These are phyloP conservation scores for Cherax quadricarinatus DNA, from an alignment of 1,140 invertebrate species.

Conservation along the genomic window DNA sequence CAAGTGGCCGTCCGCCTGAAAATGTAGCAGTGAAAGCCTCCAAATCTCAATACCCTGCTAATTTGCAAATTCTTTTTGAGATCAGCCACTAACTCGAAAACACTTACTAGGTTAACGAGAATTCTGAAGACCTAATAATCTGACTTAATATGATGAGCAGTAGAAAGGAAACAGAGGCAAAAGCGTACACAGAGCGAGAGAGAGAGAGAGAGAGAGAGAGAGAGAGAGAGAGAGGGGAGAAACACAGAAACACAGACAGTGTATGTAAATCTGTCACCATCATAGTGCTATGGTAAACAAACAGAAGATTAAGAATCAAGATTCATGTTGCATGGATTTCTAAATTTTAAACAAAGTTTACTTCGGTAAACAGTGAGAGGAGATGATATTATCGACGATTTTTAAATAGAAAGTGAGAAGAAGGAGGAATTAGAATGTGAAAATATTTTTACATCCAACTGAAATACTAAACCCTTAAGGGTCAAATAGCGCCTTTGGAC, in stretches of 20 bases:
- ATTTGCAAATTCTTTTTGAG: constrained; percentile 2
- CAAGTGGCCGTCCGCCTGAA: not conserved
- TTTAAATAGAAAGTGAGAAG: too few relatives aligned
- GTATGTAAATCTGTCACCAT: too few relatives aligned
- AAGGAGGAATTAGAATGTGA: too few relatives aligned
- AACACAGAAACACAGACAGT: constrained; percentile 12
- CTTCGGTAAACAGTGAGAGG: too few relatives aligned
- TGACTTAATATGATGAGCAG: not conserved
- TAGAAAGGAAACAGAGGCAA: not conserved
- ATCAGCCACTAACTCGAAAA: not conserved
- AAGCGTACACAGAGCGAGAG: not conserved
- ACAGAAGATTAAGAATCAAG: too few relatives aligned
- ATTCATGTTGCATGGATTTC: too few relatives aligned
- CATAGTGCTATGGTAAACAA: too few relatives aligned
- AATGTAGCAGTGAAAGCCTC: not conserved
- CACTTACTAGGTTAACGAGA: not conserved
- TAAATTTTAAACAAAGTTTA: too few relatives aligned
- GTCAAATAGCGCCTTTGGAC: too few relatives aligned
- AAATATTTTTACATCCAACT: too few relatives aligned
- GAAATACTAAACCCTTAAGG: too few relatives aligned
- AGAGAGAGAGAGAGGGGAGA: constrained; percentile 31
- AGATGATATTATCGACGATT: too few relatives aligned
- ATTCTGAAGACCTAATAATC: not conserved
- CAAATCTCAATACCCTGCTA: not conserved
- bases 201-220: not conserved